Evolutionary conservation across 2,888 invertebrate species (phyloP).

Genomic region (Athrips mouffetella): DNA sequence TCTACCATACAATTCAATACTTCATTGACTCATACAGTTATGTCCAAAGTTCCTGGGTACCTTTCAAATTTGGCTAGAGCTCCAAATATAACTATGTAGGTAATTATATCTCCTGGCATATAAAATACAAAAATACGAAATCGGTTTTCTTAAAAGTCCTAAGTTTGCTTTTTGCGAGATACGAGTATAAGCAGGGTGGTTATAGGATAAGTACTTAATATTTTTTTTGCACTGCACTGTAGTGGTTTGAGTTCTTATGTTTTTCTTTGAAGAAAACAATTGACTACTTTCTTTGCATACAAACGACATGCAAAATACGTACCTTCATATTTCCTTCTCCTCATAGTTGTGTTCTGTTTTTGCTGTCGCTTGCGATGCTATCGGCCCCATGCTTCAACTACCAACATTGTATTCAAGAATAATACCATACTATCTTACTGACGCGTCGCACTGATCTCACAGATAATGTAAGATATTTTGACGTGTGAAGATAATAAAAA

Average conservation of each 20-base stretch:
- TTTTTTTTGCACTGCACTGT: too few relatives aligned
- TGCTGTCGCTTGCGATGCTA: slow-evolving; percentile 43
- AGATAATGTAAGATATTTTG: slow-evolving; percentile 60
- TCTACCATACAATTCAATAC: too few relatives aligned
- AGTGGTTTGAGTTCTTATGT: too few relatives aligned
- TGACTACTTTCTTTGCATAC: slow-evolving; percentile 5
- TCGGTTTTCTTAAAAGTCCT: neutral
- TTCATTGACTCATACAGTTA: too few relatives aligned
- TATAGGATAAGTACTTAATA: too few relatives aligned
- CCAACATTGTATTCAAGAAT: slow-evolving; percentile 44
- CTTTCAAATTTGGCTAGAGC: too few relatives aligned
- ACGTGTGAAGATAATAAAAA: slow-evolving; percentile 54
- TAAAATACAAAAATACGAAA: neutral
- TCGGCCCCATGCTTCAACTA: slow-evolving; percentile 40
- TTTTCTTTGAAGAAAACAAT: too few relatives aligned
- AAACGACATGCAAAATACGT: slow-evolving; percentile 14
- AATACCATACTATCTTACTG: slow-evolving; percentile 36
- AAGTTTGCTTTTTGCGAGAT: neutral
- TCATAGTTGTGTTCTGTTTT: slow-evolving; percentile 37
- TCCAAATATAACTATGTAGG: too few relatives aligned
- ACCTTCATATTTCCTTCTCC: slow-evolving; percentile 33
- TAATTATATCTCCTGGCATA: too few relatives aligned
- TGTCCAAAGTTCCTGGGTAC: too few relatives aligned
- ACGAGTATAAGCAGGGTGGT: neutral
- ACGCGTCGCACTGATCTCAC: slow-evolving; percentile 49